phyloP scores from a whole-genome alignment of 92 coral and sea anemone species.

The Paramuricea clavata region DNA sequence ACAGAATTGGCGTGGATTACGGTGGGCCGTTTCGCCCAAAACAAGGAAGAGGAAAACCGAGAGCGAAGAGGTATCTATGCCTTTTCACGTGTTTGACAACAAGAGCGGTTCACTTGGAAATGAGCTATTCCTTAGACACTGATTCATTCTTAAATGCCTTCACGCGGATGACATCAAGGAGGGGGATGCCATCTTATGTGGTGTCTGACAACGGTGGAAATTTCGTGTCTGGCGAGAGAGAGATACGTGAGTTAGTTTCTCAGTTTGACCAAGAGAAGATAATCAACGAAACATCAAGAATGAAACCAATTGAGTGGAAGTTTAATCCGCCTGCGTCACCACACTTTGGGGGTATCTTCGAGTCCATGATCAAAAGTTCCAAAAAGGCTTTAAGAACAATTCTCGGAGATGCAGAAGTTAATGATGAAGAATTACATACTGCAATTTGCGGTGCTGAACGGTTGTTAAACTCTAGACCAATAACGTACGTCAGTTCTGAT shows the following conservation, averaged over 20 bases:
- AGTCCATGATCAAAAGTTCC: constrained; percentile 66
- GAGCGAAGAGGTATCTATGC: constrained; percentile 65
- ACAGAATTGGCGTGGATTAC: constrained; percentile 58
- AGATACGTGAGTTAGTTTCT: constrained; percentile 54
- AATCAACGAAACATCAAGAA: constrained; percentile 29
- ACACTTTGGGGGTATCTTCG: constrained; percentile 69
- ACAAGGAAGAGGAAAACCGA: constrained; percentile 64
- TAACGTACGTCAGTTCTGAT: constrained; percentile 68
- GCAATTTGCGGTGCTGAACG: constrained; percentile 70
- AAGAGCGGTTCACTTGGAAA: constrained; percentile 62
- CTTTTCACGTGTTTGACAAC: constrained; percentile 69
- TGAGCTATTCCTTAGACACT: constrained; percentile 51
- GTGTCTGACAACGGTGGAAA: constrained; percentile 55
- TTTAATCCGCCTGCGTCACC: constrained; percentile 67
- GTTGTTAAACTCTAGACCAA: constrained; percentile 58
- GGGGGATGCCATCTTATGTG: constrained; percentile 15
- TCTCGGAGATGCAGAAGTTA: constrained; percentile 50
- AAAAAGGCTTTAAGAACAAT: constrained; percentile 62
- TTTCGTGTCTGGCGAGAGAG: constrained; percentile 65
- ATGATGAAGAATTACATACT: constrained; percentile 33
- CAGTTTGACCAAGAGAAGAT: constrained; percentile 57
- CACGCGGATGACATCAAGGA: constrained; percentile 29
- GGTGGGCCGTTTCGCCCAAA: constrained; percentile 59
- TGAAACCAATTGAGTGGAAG: constrained; percentile 60
- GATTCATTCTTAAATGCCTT: constrained; percentile 34